Conservation (phyloP, 1,140 invertebrate genomes). For the Achatina immaculata region DNA sequence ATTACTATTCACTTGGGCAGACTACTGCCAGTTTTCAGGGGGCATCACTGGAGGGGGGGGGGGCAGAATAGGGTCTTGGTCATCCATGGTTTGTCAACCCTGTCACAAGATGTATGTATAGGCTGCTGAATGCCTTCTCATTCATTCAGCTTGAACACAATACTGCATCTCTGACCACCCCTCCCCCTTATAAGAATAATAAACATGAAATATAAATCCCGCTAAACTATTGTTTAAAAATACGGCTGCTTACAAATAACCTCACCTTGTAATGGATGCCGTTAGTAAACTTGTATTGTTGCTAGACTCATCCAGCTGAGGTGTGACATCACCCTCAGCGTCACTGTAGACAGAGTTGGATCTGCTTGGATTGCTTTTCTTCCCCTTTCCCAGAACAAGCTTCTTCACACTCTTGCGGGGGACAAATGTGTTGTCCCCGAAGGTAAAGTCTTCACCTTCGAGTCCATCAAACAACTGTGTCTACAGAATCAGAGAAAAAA, state of each 20-base stretch:
- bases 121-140: too few species aligned
- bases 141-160: too few species aligned
- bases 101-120: too few species aligned
- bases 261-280: conserved; percentile 44
- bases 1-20: too few species aligned
- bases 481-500: conserved; percentile 51
- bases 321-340: conserved; percentile 39
- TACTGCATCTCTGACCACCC: too few species aligned
- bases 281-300: not conserved
- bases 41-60: too few species aligned
- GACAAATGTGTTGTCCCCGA: conserved; percentile 71
- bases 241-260: not conserved
- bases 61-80: too few species aligned
- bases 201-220: too few species aligned
- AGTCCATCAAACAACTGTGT: conserved; percentile 75
- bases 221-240: too few species aligned
- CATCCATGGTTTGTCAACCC: too few species aligned
- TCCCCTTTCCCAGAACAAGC: conserved; percentile 67
- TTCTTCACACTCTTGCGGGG: conserved; percentile 75
- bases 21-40: too few species aligned
- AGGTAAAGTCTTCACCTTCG: conserved; percentile 72
- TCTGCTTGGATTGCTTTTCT: conserved; percentile 5
- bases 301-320: conserved; percentile 18
- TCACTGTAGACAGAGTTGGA: conserved; percentile 48
- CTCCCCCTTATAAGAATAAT: too few species aligned